Evolutionary conservation across 2,888 invertebrate genomes (phyloP), one percentile per base, ranked within the genome.

Genomic region (Creontiades dilutus): DNA sequence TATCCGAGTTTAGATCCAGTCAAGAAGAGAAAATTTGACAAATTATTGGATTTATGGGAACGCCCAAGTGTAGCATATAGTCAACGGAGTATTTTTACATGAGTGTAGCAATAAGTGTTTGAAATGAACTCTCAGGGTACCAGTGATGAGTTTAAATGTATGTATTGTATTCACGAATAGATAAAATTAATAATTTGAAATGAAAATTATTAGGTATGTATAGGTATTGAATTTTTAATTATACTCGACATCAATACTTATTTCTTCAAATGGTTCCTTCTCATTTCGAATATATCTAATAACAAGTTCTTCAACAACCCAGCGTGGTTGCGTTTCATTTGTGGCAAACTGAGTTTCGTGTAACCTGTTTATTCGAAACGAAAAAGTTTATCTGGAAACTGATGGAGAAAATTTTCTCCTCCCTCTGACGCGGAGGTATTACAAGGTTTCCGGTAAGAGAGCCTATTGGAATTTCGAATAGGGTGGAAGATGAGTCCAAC

Each of bases 1-100:
- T 52, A 88, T 80, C 57, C 88, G 9, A 27, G 14, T 19, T 93
- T 95, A 27, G 78, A 76, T 68, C 23, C 68, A 0, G 19, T 23
- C 68, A 68, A 23, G 68, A 68, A 12, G 23, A 23, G 11, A 5
- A 23, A 23, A 23, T 68, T 68, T 19, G 11, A 23, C 9, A 23
- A 9, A 68, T 23, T 68, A 23, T 23, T 68, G 27, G 19, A 68
- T 68, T 23, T 23, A 27, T 68, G 68, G 68, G 23, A 27, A 23
- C 52, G 5, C 11, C 5, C 11, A 37, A 37, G 2, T 37, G 7
- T 37, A 37, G 3, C 37, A 37, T 7, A 2, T 7, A 37, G 37
- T 37, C 37, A 37, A 37, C 37, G 7, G 7, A 7, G 37, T 4
- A 37, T 37, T 37, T 37, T 37, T 37, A 37, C 2, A 37, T 37